Percentiles rank a stretch among this genome's conserved stretches.
Evolutionary conservation across 2,888 invertebrate species (phyloP).

Genomic region (Macrosoma leucophasiata): DNA sequence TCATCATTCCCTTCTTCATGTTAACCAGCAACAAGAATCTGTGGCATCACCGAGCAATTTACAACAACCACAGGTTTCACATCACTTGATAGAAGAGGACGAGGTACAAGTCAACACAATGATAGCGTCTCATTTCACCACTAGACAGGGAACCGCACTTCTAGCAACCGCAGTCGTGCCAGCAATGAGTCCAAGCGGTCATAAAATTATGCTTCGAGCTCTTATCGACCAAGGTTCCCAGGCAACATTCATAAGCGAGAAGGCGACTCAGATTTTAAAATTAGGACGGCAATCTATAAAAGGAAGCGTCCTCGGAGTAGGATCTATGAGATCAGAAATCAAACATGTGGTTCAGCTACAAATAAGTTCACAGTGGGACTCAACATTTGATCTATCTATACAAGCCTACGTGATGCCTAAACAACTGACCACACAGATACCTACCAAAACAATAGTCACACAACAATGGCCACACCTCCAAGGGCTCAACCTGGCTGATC

Average conservation of each 20-base stretch:
- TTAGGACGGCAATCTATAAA: background rate
- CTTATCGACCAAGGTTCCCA: conserved; percentile 22
- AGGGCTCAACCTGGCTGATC: conserved; percentile 25
- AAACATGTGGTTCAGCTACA: conserved; percentile 10
- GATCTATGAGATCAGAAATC: conserved; percentile 7
- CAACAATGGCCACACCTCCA: conserved; percentile 5
- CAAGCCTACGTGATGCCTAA: no score
- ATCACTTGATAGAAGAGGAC: conserved; percentile 1
- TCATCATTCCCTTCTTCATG: no score
- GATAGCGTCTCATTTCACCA: conserved; percentile 16
- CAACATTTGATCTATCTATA: conserved; percentile 1
- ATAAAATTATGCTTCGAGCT: conserved; percentile 12
- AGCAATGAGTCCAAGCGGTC: conserved; percentile 2
- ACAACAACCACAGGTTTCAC: conserved; percentile 1
- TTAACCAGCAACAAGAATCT: conserved; percentile 9
- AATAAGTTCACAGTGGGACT: conserved; percentile 3
- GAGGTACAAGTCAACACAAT: conserved; percentile 7
- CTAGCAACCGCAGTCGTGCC: conserved; percentile 3
- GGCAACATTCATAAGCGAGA: conserved; percentile 20
- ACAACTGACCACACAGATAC: conserved; percentile 9
- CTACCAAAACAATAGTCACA: conserved; percentile 1
- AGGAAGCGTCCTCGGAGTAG: conserved; percentile 8
- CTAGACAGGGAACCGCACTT: conserved; percentile 1
- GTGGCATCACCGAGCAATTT: conserved; percentile 5
- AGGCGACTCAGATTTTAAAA: conserved; percentile 16